Evolutionary conservation across 2,113 vertebrate species (phyloP).

Genomic region (Rhodinocichla rosea): DNA sequence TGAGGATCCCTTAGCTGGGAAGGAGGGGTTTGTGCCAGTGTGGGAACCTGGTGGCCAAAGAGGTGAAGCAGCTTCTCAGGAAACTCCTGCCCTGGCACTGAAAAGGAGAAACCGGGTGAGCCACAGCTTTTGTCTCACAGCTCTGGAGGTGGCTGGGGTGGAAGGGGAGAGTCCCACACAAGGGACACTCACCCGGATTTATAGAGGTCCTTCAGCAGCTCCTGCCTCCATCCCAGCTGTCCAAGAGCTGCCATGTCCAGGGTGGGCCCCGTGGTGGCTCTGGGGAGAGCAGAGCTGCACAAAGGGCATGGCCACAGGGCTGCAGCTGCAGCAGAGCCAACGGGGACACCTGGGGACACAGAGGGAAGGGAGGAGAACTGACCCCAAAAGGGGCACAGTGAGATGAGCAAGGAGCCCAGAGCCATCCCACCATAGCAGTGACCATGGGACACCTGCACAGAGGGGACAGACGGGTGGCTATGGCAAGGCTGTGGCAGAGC

Average conservation of each 20-base stretch:
- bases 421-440: neutral
- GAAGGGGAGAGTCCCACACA: neutral
- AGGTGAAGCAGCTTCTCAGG: neutral
- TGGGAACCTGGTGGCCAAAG: neutral
- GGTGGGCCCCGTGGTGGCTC: rapidly evolving
- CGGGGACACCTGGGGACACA: neutral
- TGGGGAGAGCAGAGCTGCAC: neutral
- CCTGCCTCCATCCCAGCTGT: neutral
- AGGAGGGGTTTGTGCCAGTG: rapidly evolving
- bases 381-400: neutral
- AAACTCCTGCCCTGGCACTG: neutral
- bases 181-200: rapidly evolving
- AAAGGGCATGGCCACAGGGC: rapidly evolving
- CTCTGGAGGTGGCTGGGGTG: neutral
- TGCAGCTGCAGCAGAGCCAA: neutral
- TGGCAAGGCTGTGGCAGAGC: neutral
- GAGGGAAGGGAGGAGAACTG: rapidly evolving
- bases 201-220: neutral
- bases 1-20: neutral
- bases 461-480: rapidly evolving
- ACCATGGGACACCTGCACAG: no score
- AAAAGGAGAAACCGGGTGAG: neutral
- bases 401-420: neutral
- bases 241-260: rapidly evolving
- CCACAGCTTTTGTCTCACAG: neutral